phyloP scores from a whole-genome alignment of 2,797 vertebrate genomes.

The Lepilemur ruficaudatus region DNA sequence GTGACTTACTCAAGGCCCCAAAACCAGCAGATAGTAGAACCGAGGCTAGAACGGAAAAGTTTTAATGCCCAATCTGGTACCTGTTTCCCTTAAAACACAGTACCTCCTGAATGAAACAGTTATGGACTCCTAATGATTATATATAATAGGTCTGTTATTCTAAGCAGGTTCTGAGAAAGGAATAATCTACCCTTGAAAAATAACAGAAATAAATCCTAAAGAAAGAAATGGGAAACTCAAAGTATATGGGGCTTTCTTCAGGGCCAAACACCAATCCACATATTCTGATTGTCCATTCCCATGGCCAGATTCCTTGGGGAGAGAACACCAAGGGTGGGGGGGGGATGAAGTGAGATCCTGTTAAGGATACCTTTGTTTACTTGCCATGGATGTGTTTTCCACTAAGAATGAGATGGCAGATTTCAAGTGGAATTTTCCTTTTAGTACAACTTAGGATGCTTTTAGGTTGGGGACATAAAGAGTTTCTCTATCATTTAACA shows the following conservation, averaged over 20 bases:
- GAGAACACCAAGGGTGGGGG: background rate
- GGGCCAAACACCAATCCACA: background rate
- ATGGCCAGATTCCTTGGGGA: background rate
- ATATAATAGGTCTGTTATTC: background rate
- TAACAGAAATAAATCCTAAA: background rate
- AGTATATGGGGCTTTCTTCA: background rate
- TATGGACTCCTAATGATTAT: background rate
- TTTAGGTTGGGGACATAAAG: conserved; percentile 7
- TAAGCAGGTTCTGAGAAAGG: background rate
- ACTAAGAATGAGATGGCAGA: background rate
- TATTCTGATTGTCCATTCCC: background rate
- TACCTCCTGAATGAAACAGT: background rate
- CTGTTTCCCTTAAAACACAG: background rate
- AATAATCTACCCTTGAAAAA: background rate
- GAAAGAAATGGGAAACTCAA: background rate
- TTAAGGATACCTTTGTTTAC: background rate
- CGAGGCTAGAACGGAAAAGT: background rate
- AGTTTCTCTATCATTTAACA: conserved; percentile 26
- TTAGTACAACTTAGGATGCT: background rate
- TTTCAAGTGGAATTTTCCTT: conserved; percentile 49
- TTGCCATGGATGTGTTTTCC: conserved; percentile 9
- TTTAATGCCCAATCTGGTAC: background rate
- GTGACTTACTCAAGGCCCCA: background rate
- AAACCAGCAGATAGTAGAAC: conserved; percentile 21
- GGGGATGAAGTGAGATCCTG: conserved; percentile 24